These are phyloP conservation scores for Polyploca ridens DNA, from an alignment of 2,888 invertebrate species.

Conservation along the genomic window DNA sequence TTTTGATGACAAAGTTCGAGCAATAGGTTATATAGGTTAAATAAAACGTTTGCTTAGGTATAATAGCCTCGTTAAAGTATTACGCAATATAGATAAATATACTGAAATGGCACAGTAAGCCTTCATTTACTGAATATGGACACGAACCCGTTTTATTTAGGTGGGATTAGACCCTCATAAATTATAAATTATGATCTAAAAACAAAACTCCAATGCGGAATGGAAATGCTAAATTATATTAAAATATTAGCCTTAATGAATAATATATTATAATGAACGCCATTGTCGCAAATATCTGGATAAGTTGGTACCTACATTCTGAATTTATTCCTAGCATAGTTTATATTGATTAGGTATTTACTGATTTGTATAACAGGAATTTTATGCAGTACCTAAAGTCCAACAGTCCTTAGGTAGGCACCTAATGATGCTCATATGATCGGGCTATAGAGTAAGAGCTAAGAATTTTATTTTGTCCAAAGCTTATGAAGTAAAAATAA, in stretches of 20 bases:
- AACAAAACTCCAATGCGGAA: slow-evolving; percentile 31
- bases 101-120: background rate
- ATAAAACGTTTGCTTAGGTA: background rate
- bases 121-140: background rate
- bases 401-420: too few species aligned
- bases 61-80: background rate
- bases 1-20: too few species aligned
- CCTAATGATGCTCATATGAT: too few species aligned
- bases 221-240: slow-evolving; percentile 22
- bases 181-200: slow-evolving; percentile 37
- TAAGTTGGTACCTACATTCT: too few species aligned
- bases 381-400: too few species aligned
- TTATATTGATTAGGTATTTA: too few species aligned
- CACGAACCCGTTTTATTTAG: slow-evolving; percentile 8
- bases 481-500: too few species aligned
- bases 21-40: background rate
- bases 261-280: background rate
- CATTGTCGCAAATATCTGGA: too few species aligned
- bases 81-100: background rate
- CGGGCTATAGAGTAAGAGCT: too few species aligned
- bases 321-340: too few species aligned
- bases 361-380: too few species aligned
- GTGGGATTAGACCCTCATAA: slow-evolving; percentile 34
- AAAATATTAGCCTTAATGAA: background rate
- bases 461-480: too few species aligned